phyloP scores from a whole-genome alignment of 2,888 invertebrate species.

The Lobophora halterata region DNA sequence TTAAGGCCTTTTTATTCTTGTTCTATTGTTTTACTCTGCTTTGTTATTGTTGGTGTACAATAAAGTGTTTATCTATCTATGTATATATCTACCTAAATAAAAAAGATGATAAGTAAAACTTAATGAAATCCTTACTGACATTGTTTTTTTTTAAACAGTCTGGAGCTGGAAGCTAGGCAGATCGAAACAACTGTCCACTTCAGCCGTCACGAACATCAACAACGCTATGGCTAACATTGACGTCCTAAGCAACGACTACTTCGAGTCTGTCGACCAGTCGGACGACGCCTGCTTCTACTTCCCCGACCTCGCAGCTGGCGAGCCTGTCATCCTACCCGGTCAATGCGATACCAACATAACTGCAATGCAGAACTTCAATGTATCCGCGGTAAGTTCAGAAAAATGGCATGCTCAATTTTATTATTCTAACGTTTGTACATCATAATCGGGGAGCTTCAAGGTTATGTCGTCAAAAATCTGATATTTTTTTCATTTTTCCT shows the following conservation, averaged over 20 bases:
- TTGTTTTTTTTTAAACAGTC: slow-evolving; percentile 37
- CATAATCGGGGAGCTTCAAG: no score
- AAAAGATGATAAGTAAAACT: no score
- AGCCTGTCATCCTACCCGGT: slow-evolving; percentile 49
- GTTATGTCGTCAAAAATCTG: no score
- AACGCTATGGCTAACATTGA: slow-evolving; percentile 38
- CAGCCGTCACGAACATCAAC: slow-evolving; percentile 39
- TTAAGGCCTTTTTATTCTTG: no score
- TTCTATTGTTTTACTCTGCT: no score
- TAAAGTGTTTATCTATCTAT: no score
- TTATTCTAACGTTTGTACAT: no score
- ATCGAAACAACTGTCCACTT: slow-evolving; percentile 36
- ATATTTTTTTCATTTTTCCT: no score
- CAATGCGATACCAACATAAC: slow-evolving; percentile 48
- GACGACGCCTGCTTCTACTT: slow-evolving; percentile 54
- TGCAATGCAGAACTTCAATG: slow-evolving; percentile 47
- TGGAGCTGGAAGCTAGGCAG: slow-evolving; percentile 66
- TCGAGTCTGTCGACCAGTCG: slow-evolving; percentile 43
- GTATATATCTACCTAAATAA: no score
- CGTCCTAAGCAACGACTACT: slow-evolving; percentile 50
- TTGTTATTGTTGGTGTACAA: no score
- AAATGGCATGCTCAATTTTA: no score
- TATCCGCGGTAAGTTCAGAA: slow-evolving; percentile 43
- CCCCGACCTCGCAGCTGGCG: slow-evolving; percentile 43
- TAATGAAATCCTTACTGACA: no score